A percentile compares a stretch with the other conserved stretches of the same genome.
Conservation (phyloP, 2,113 vertebrate species). For the Carollia perspicillata region DNA sequence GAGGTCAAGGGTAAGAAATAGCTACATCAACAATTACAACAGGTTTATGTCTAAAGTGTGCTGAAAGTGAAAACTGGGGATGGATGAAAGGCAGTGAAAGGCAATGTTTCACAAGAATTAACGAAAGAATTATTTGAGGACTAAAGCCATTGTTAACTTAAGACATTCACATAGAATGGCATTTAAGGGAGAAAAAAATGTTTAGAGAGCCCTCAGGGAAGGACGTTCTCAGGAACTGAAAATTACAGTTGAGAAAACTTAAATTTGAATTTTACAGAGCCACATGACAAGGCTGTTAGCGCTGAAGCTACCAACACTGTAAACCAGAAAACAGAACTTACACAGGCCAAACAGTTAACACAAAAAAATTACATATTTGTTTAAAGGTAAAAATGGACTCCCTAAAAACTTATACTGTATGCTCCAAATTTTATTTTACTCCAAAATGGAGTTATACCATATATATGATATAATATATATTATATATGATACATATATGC, state of each 20-base stretch:
- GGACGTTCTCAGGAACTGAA: not conserved
- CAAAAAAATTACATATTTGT: not conserved
- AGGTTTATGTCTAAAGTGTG: not conserved
- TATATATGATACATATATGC: too few relatives aligned
- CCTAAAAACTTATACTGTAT: not conserved
- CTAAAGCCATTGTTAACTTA: not conserved
- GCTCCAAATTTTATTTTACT: not conserved
- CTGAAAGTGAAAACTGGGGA: not conserved
- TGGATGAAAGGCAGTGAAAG: not conserved
- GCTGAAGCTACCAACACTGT: not conserved
- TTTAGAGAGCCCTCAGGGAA: not conserved
- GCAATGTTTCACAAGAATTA: not conserved
- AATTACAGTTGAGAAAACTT: not conserved
- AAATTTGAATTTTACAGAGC: not conserved
- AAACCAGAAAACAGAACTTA: not conserved
- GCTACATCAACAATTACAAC: not conserved
- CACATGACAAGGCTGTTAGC: not conserved
- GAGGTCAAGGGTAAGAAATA: not conserved
- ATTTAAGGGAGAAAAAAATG: not conserved
- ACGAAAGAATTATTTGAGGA: not conserved
- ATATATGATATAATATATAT: not conserved
- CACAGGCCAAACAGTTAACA: not conserved
- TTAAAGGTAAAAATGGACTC: not conserved
- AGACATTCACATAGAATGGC: not conserved
- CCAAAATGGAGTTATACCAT: not conserved